Percentiles rank a stretch among this genome's conserved stretches.
These are phyloP conservation scores for Drosophila sordidapex DNA, from an alignment of 2,888 invertebrate species.

Conservation along the genomic window DNA sequence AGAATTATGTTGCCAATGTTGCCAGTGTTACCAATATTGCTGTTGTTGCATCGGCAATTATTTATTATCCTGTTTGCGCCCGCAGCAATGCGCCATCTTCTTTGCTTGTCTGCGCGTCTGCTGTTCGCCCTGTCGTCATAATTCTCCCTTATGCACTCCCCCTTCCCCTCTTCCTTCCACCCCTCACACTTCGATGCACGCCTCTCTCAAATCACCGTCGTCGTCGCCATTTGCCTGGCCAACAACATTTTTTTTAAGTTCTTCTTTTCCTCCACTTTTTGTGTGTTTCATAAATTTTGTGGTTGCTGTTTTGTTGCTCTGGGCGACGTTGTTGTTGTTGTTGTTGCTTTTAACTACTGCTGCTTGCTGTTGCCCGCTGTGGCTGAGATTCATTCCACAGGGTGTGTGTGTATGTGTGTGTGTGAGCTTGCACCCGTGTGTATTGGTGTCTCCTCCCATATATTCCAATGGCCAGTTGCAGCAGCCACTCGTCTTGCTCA, in stretches of 20 bases:
- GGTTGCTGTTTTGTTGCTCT: conserved; percentile 55
- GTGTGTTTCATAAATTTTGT: conserved; percentile 74
- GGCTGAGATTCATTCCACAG: conserved; percentile 61
- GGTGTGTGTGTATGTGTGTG: conserved; percentile 10
- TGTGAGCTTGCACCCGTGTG: conserved; percentile 9
- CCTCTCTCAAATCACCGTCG: conserved; percentile 58
- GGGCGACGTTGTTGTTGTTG: conserved; percentile 15
- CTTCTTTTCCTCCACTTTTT: conserved; percentile 55
- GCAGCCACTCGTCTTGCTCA: conserved; percentile 38
- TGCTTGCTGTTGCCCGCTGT: conserved; percentile 42
- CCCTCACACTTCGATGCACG: conserved; percentile 5
- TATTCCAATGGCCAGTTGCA: conserved; percentile 70
- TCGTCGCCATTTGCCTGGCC: conserved; percentile 59
- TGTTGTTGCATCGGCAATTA: conserved; percentile 63
- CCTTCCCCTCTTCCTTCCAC: neutral
- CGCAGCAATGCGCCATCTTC: conserved; percentile 63
- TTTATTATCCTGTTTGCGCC: conserved; percentile 74
- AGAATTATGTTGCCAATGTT: conserved; percentile 76
- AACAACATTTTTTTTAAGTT: conserved; percentile 47
- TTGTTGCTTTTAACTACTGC: conserved; percentile 15
- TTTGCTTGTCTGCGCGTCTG: conserved; percentile 38
- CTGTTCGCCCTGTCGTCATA: conserved; percentile 56
- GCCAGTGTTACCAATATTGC: conserved; percentile 42
- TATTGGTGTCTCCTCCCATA: conserved; percentile 69
- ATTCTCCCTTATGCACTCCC: conserved; percentile 25